Evolutionary conservation across 2,888 invertebrate genomes (phyloP), one percentile per base, ranked within the genome.

Genomic region (Pterobdella sp.): DNA sequence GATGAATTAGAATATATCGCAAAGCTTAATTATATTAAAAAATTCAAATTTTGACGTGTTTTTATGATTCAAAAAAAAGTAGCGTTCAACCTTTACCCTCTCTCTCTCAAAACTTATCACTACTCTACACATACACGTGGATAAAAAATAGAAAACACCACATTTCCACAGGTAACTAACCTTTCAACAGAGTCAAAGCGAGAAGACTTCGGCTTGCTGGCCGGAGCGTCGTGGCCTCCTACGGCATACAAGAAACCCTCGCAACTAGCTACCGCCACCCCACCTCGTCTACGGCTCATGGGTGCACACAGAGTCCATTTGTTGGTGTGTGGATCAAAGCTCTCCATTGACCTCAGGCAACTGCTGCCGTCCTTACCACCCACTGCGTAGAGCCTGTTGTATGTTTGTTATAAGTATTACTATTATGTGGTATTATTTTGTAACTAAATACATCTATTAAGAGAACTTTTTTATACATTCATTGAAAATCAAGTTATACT

Each of bases 141-240:
- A n/a, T n/a, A n/a, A n/a, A n/a, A n/a, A n/a, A n/a, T n/a, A n/a
- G n/a, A n/a, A n/a, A n/a, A n/a, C n/a, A n/a, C n/a, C n/a, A n/a
- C n/a, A n/a, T n/a, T n/a, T n/a, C n/a, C n/a, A n/a, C n/a, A n/a
- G n/a, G n/a, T n/a, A n/a, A 31, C 74, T 81, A 89, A 93, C 84
- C 93, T 88, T 85, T 94, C 94, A 22, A 94, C 92, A 80, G 92
- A 93, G 79, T 92, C 91, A 78, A 93, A 91, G 79, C 93, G 87
- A 73, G 88, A 88, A 2, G 92, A 91, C 74, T 89, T 88, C 0
- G 91, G 91, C 84, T 91, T 90, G 80, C 90, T 91, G 36, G 92
- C 91, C 0, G 94, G 93, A 18, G 93, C 92, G 84, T 94, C 94
- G 84, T 94, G 93, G 0, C 95, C 94, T 37, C 95, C 94, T 76